Base-by-base conservation (phyloP, 2,113 vertebrate genomes). In the Muntiacus reevesi region DNA sequence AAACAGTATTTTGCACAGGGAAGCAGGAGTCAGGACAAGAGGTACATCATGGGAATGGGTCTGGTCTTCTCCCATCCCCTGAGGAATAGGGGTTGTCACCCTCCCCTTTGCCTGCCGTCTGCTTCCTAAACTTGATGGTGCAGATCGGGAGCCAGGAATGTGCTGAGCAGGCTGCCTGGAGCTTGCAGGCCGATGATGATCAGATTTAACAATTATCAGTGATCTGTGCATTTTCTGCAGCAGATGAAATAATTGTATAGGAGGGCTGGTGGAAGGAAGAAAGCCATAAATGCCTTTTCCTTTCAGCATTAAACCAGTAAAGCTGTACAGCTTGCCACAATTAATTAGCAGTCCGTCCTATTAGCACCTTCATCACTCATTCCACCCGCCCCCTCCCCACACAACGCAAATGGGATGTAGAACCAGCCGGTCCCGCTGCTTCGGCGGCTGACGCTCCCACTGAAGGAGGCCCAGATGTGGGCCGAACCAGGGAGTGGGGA, bases 291-390 rank as follows among this genome's bases (percentile, higher is more conserved):
- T 23, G 92, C 88, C 91, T 76, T 95, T 40, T 82, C 84, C 76
- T 91, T 71, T 87, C 94, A 89, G 78, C 92, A 23, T 93, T 83
- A 83, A 76, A 86, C 83, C 76, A 45, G 97, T 89, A 55, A 89
- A 43, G 87, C 95, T 76, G 28, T 16, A 25, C 87, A 91, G 96
- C 97, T 28, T 0, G 23, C 96, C 30, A 89, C 83, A 30, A 50
- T 97, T 98, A 95, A 98, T 98, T 96, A 98, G 85, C 10, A 64
- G 94, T 93, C 89, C 14, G 92, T 40, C 98, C 97, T 21, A 88
- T 97, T 97, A 97, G 95, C 74, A 15, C 96, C 97, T 96, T 97
- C 30, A 50, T 57, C 67, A 1, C 86, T 92, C 71, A 71, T 55
- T 89, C 76, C 88, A 10, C 0, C 45, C 1, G 2, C 27, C 4